Base-by-base conservation (phyloP, 1,140 invertebrate genomes). In the Andrena cerasifolii region DNA sequence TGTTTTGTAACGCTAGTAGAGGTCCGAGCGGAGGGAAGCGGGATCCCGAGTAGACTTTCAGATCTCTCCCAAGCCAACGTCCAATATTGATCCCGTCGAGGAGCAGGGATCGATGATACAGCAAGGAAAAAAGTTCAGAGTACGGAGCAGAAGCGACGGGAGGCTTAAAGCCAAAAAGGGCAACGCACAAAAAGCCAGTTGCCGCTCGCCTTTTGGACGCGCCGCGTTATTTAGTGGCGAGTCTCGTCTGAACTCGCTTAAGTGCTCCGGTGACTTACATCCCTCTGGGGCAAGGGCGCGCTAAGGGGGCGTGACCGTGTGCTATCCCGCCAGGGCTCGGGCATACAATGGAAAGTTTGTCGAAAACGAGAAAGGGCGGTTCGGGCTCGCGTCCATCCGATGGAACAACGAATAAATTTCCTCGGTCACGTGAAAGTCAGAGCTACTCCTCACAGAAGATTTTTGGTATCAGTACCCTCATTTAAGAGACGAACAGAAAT, bases 191-290 rank as follows among this genome's bases (percentile, higher is more conserved):
- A 79, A 67, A 74, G 72, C 76, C 68, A 62, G 59, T 65, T 72
- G 76, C 79, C 73, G 78, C 58, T 79, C 47, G 76, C 77, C 79
- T 87, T 73, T 88, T 62, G 86, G 78, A 87, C 77, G 70, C 79
- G 62, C 59, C 68, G 63, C 82, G 79, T 88, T 89, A 88, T 89
- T 88, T 88, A 89, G 84, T 79, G 65, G 78, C 58, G 80, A 75
- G 79, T 61, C 80, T 83, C 78, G 81, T 83, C 79, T 80, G 83
- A 61, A 79, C 74, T 45, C 80, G 84, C 84, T 85, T 86, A 83
- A 88, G 87, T 88, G 87, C 88, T 87, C 86, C 67, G 88, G 84
- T 89, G 84, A 86, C 87, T 87, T 84, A 87, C 87, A 89, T 84
- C 88, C 82, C 82, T 82, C 68, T 82, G 76, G 75, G 72, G 66